Evolutionary conservation across 2,113 vertebrate genomes (phyloP).

Genomic region (Neolamprologus devosi): DNA sequence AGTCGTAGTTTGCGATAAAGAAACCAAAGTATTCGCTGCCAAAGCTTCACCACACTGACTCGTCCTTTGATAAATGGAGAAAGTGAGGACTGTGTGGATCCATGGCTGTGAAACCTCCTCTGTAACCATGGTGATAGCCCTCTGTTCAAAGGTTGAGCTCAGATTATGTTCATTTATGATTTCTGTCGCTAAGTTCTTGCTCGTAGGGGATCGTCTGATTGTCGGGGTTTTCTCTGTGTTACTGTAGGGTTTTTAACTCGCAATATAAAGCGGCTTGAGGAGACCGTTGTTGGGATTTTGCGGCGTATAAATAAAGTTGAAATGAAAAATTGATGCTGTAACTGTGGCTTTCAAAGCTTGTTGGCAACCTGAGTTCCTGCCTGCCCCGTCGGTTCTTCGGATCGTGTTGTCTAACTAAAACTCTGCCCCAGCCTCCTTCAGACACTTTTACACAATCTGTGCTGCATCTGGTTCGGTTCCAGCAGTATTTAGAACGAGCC

Average conservation of each 20-base stretch:
- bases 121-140: background rate
- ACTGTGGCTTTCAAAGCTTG: background rate
- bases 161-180: background rate
- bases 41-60: background rate
- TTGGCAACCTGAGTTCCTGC: background rate
- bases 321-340: background rate
- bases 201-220: background rate
- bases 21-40: background rate
- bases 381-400: background rate
- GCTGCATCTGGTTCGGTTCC: background rate
- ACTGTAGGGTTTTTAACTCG: fast-evolving
- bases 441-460: background rate
- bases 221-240: background rate
- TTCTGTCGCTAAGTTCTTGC: background rate
- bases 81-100: background rate
- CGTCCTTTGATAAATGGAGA: background rate
- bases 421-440: background rate
- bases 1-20: background rate
- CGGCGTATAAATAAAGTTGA: background rate
- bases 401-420: background rate
- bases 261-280: fast-evolving
- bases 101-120: background rate
- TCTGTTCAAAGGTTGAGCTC: background rate
- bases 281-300: fast-evolving
- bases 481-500: background rate